These are phyloP conservation scores for Eunapius fragilis DNA, from an alignment of 37 sponge, comb jelly and placozoan species.

Conservation along the genomic window DNA sequence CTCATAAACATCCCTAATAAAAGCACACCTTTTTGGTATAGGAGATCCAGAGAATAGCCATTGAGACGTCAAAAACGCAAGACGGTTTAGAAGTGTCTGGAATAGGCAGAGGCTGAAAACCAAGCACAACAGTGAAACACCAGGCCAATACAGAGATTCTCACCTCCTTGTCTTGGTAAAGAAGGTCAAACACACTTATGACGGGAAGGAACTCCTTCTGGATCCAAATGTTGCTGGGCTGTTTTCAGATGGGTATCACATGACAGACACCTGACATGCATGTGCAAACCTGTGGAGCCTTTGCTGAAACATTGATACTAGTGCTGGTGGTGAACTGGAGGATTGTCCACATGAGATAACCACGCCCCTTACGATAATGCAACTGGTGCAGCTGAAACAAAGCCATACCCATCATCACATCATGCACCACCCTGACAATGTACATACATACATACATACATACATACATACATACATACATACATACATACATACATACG, in stretches of 20 bases:
- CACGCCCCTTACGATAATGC: conserved; percentile 44
- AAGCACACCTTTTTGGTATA: conserved; percentile 59
- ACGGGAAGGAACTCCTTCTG: conserved; percentile 64
- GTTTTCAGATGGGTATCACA: not conserved
- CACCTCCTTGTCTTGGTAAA: conserved; percentile 59
- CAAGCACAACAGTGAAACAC: not conserved
- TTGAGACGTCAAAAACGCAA: conserved; percentile 49
- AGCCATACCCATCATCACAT: not conserved
- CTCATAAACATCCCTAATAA: not conserved
- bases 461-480: not conserved
- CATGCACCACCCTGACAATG: not conserved
- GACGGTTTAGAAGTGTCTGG: conserved; percentile 38
- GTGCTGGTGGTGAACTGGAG: conserved; percentile 66
- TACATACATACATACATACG: not conserved
- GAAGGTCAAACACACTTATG: conserved; percentile 56
- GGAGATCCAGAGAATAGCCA: conserved; percentile 57
- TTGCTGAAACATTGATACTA: not conserved
- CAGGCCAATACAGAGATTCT: not conserved
- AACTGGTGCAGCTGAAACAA: conserved; percentile 34
- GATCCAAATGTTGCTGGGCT: not conserved
- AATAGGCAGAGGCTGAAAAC: conserved; percentile 55
- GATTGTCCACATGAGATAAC: conserved; percentile 76
- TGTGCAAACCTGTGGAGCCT: not conserved
- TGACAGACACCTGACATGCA: not conserved
- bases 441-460: not conserved